phyloP scores from a whole-genome alignment of 2,113 vertebrate species.

The Callithrix jacchus region DNA sequence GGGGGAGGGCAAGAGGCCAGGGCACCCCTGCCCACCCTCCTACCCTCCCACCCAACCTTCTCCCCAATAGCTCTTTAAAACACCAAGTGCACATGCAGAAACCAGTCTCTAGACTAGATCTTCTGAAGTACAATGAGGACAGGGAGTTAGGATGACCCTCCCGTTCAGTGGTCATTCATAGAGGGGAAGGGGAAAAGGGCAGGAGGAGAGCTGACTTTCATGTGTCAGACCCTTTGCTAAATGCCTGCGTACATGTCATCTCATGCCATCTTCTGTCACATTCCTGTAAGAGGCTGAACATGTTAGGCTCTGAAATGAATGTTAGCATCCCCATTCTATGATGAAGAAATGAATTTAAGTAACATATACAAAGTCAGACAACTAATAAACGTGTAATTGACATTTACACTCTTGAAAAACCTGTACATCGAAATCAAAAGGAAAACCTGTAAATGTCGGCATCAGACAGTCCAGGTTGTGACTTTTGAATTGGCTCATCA shows the following conservation, averaged over 20 bases:
- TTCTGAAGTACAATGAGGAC: background rate
- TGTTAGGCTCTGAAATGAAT: background rate
- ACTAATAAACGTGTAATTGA: background rate
- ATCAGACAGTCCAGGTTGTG: background rate
- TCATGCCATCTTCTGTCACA: background rate
- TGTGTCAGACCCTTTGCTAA: background rate
- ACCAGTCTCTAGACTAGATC: background rate
- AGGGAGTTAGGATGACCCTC: background rate
- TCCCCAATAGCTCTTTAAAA: background rate
- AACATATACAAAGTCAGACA: background rate
- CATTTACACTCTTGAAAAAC: background rate
- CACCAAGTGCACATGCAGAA: background rate
- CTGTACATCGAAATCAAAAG: background rate
- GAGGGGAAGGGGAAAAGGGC: background rate
- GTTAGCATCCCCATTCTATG: background rate
- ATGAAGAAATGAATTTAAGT: background rate
- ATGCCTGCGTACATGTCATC: background rate
- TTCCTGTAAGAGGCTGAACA: background rate
- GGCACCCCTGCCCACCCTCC: background rate
- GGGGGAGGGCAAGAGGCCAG: background rate
- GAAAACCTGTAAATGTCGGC: background rate
- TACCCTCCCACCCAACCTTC: background rate
- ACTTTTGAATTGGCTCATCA: background rate
- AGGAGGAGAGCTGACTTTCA: background rate
- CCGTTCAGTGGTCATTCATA: background rate